These are phyloP conservation scores for Ypsolopha scabrella DNA, from an alignment of 2,888 invertebrate genomes.

Conservation along the genomic window DNA sequence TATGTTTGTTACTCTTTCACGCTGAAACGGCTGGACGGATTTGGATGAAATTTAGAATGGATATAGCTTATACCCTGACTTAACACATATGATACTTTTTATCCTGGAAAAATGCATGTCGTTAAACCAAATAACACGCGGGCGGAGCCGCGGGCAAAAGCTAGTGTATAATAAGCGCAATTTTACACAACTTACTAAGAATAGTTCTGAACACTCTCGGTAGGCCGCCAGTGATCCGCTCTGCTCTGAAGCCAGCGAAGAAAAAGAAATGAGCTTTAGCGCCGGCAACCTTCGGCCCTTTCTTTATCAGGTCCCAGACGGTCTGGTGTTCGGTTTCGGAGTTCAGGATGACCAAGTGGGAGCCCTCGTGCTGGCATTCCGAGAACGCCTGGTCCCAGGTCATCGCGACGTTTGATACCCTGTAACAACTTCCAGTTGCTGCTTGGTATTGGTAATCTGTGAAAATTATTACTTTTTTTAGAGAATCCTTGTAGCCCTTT, in stretches of 20 bases:
- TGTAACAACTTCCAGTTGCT: slow-evolving; percentile 34
- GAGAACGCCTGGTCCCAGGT: slow-evolving; percentile 43
- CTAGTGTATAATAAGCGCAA: too few relatives aligned
- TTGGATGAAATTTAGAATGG: too few relatives aligned
- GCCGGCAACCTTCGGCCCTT: slow-evolving; percentile 4
- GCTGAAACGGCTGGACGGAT: too few relatives aligned
- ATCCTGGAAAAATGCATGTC: too few relatives aligned
- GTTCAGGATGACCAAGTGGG: slow-evolving; percentile 27
- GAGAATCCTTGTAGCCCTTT: too few relatives aligned
- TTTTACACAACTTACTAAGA: slow-evolving; percentile 30
- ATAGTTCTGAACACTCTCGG: slow-evolving; percentile 37
- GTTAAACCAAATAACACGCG: too few relatives aligned
- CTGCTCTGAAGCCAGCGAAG: slow-evolving; percentile 37
- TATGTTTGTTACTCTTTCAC: too few relatives aligned
- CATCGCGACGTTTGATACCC: slow-evolving; percentile 19
- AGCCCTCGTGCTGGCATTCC: slow-evolving; percentile 33
- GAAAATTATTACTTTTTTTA: too few relatives aligned
- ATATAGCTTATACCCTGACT: too few relatives aligned
- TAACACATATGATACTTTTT: too few relatives aligned
- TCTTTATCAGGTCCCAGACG: slow-evolving; percentile 22
- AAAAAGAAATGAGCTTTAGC: slow-evolving; percentile 24
- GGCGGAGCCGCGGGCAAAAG: too few relatives aligned
- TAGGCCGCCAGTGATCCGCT: slow-evolving; percentile 16
- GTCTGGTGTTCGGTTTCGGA: slow-evolving; percentile 24
- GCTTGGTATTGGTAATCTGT: slow-evolving; percentile 29